Base-by-base conservation (phyloP, 23 tunicate genomes). In the Trididemnum clinides region DNA sequence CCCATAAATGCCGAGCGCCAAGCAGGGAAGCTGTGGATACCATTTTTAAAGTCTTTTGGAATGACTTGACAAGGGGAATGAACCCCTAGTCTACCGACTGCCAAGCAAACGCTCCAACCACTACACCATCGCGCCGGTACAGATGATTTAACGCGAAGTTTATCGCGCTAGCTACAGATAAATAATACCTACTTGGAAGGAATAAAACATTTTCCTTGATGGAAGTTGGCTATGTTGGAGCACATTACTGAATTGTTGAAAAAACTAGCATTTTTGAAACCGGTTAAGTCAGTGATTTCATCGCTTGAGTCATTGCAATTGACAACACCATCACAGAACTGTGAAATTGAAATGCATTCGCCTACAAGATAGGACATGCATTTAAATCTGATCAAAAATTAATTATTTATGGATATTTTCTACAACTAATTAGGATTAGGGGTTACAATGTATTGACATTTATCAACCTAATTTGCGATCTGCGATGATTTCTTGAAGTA, bases 241-340 rank as follows among this genome's bases (percentile, higher is more conserved):
- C 93, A 89, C 63, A 66, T 31, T 1, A 84, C 84, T 2, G 31
- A 31, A 6, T 63, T 78, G 37, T 39, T 28, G 28, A 33, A 31
- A 33, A 4, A 39, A 1, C 3, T 32, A 3, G 22, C 28, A 21
- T 21, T 21, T 6, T 38, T 18, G 58, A 29, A 2, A 35, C 10
- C 57, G 22, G 7, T 54, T 15, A 4, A 7, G 28, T 7, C n/a
- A 1, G 51, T 33, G 28, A 90, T 37, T 71, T 90, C 95, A 38
- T 90, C 95, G 38, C 89, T 90, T 31, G 89, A 86, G 39, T 90
- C 95, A 32, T 49, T 20, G 44, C 95, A 90, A 64, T 90, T 85
- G 22, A 39, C 39, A 0, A 72, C 32, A 0, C 95, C 95, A 37
- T 90, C 89, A 57, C 95, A 90, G 33, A 84, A 90, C 0, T 80